phyloP scores from a whole-genome alignment of 2,888 invertebrate species.

The Himalopsyche tibetana region DNA sequence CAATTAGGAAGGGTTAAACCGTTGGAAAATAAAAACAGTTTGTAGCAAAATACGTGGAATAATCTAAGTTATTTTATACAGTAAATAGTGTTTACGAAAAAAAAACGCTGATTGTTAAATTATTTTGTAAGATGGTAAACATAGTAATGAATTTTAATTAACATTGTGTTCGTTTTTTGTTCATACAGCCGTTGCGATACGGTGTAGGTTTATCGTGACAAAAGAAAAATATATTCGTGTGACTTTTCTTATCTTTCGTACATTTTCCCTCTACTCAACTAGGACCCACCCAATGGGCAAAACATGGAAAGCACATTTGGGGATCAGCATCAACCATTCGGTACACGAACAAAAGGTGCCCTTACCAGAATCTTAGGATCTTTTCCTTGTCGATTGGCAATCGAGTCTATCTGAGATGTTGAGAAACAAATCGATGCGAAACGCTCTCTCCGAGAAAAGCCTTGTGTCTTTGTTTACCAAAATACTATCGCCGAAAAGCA shows the following conservation, averaged over 20 bases:
- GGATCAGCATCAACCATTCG: slow-evolving; percentile 36
- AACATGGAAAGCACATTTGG: slow-evolving; percentile 42
- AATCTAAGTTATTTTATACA: too few relatives aligned
- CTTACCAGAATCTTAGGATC: slow-evolving; percentile 18
- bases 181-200: not conserved
- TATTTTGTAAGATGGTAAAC: not conserved
- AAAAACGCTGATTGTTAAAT: too few relatives aligned
- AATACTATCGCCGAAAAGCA: slow-evolving; percentile 5
- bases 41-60: too few relatives aligned
- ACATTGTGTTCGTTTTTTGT: not conserved
- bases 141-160: not conserved
- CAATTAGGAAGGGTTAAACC: too few relatives aligned
- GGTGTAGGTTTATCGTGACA: slow-evolving; percentile 9
- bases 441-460: slow-evolving; percentile 6
- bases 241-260: slow-evolving; percentile 28
- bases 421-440: slow-evolving; percentile 25
- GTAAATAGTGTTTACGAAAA: too few relatives aligned
- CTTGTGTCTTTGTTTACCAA: slow-evolving; percentile 32
- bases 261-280: slow-evolving; percentile 19
- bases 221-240: slow-evolving; percentile 16
- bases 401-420: slow-evolving; percentile 32
- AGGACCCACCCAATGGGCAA: not conserved
- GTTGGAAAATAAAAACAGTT: too few relatives aligned
- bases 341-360: slow-evolving; percentile 34
- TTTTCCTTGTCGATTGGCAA: slow-evolving; percentile 39